Conservation (phyloP, 2,113 vertebrate genomes). For the Sylvilagus bachmani region DNA sequence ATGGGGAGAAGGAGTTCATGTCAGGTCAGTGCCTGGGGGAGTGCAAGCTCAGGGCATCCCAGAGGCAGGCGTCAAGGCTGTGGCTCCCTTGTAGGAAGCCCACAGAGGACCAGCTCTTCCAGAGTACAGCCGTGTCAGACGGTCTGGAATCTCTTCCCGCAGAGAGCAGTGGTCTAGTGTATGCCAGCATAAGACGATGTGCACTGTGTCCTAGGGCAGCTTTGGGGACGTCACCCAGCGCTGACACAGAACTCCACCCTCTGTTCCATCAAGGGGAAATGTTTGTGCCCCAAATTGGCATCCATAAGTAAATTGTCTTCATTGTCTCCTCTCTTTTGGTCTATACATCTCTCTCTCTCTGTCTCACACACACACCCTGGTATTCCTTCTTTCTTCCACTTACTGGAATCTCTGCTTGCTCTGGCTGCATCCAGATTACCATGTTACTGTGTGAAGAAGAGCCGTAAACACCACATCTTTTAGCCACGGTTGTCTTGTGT, state of each 20-base stretch:
- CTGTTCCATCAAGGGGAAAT: background rate
- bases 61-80: background rate
- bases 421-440: background rate
- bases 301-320: background rate
- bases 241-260: background rate
- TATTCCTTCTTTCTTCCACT: background rate
- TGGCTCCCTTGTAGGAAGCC: background rate
- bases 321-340: background rate
- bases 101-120: background rate
- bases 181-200: fast-evolving
- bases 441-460: background rate
- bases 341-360: background rate
- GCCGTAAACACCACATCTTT: background rate
- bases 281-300: background rate
- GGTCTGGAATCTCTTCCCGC: background rate
- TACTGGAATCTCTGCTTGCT: background rate
- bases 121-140: background rate
- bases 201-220: background rate
- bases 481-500: background rate
- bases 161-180: fast-evolving
- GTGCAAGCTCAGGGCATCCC: background rate
- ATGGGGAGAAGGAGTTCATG: background rate
- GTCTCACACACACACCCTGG: background rate
- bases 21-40: background rate
- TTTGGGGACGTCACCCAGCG: background rate